Evolutionary conservation across 2,113 vertebrate species (phyloP).

Genomic region (Anguilla japonica): DNA sequence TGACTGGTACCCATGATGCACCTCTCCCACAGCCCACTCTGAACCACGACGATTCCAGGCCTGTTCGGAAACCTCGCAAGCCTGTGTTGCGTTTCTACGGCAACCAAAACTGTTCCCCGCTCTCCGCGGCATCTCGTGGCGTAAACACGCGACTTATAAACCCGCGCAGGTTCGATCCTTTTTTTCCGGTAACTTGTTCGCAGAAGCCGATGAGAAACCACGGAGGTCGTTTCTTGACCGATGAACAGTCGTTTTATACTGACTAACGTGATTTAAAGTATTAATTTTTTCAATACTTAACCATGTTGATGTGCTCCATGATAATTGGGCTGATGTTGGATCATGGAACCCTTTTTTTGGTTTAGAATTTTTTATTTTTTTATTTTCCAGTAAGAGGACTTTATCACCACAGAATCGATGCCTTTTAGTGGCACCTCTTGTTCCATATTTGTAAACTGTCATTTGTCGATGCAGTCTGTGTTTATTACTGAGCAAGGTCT

Average conservation of each 20-base stretch:
- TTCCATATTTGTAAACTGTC: slow-evolving; percentile 26
- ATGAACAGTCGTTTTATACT: background rate
- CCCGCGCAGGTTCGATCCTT: background rate
- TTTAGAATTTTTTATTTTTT: background rate
- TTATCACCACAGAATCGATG: slow-evolving; percentile 13
- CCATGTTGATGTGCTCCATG: background rate
- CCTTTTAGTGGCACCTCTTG: slow-evolving; percentile 9
- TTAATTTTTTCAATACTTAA: slow-evolving; percentile 4
- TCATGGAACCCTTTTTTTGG: background rate
- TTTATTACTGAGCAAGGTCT: slow-evolving; percentile 9
- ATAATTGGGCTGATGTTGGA: background rate
- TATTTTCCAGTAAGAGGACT: slow-evolving; percentile 20
- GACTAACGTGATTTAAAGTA: slow-evolving; percentile 11
- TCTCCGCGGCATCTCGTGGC: background rate
- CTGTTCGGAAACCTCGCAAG: background rate
- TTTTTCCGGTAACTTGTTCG: background rate
- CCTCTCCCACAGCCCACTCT: background rate
- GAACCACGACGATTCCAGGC: background rate
- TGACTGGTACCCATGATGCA: slow-evolving; percentile 8
- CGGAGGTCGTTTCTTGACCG: background rate
- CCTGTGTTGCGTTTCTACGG: background rate
- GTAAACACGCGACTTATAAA: background rate
- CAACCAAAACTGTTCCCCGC: background rate
- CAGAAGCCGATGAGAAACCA: background rate
- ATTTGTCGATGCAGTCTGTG: slow-evolving; percentile 20